Percentiles rank a stretch among this genome's conserved stretches.
Evolutionary conservation across 2,888 invertebrate species (phyloP).

Genomic region (Atethmia centrago): DNA sequence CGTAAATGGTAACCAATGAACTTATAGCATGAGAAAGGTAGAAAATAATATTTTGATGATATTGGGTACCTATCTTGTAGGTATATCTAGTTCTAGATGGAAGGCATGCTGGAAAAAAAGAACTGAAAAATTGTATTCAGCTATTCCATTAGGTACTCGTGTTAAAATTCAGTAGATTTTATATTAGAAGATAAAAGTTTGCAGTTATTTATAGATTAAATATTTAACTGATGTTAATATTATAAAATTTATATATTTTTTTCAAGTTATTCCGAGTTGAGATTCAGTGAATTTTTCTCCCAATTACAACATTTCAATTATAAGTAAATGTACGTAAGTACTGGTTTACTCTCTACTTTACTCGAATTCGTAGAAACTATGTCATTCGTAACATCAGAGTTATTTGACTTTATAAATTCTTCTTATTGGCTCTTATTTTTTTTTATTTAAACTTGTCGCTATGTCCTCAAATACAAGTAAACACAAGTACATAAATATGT

Average conservation of each 20-base stretch:
- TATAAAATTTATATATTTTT: no score
- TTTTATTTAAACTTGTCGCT: neutral
- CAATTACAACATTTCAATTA: neutral
- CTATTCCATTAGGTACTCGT: neutral
- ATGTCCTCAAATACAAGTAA: neutral
- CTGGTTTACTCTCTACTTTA: no score
- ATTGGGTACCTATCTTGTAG: neutral
- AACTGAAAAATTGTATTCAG: neutral
- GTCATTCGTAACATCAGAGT: neutral
- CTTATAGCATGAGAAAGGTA: neutral
- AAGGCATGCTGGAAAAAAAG: neutral
- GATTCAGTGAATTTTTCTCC: neutral
- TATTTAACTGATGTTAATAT: neutral
- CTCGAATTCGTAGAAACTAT: neutral
- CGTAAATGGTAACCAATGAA: neutral
- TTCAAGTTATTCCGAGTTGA: neutral
- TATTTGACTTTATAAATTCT: neutral
- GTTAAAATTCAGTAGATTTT: neutral
- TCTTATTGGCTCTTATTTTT: no score
- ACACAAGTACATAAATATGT: no score
- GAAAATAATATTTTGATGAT: neutral
- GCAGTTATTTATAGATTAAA: neutral
- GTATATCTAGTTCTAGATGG: neutral
- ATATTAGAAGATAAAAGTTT: neutral
- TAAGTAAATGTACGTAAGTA: no score